Evolutionary conservation across 2,797 vertebrate genomes (phyloP), one percentile per base, ranked within the genome.

Genomic region (Liparis tanakae): DNA sequence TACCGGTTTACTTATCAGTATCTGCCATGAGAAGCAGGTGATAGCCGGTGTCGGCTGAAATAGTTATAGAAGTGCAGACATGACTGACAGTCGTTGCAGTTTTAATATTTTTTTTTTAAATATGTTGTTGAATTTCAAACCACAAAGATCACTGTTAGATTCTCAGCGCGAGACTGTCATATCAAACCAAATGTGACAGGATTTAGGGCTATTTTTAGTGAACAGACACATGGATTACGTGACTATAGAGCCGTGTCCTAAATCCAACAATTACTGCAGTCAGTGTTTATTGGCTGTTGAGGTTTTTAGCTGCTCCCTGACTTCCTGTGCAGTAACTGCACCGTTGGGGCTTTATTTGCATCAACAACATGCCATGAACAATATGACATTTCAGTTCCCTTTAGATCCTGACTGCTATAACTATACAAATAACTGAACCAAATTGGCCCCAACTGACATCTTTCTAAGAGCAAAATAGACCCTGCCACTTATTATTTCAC

Each of bases 181-280:
- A 72, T 85, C 71, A 85, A 88, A 84, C 54, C 48, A 76, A 75
- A 85, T 71, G 76, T 78, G 72, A 87, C 64, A 78, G 81, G 78
- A 87, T 88, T 83, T 74, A 51, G 25, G 54, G 63, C 67, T 89
- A 87, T 92, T 86, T 92, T 86, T 88, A 87, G 76, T 72, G 33
- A 82, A 75, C 78, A 85, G 78, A 72, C 68, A 71, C 59, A 68
- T 79, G 70, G 82, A 86, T 87, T 90, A 79, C 56, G 81, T 46
- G 65, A 50, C 67, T 82, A 59, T 80, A 78, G 84, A 79, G 78
- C 73, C 44, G 72, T 85, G 86, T 83, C 34, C 85, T 80, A 81
- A 82, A 87, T 90, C 80, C 80, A 81, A 82, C 76, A 90, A 80
- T 86, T 84, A 83, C 76, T 70, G 54, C 65, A 76, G 73, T 64